Base-by-base conservation (phyloP, 1,140 invertebrate species). In the Eupristina koningsbergeri region DNA sequence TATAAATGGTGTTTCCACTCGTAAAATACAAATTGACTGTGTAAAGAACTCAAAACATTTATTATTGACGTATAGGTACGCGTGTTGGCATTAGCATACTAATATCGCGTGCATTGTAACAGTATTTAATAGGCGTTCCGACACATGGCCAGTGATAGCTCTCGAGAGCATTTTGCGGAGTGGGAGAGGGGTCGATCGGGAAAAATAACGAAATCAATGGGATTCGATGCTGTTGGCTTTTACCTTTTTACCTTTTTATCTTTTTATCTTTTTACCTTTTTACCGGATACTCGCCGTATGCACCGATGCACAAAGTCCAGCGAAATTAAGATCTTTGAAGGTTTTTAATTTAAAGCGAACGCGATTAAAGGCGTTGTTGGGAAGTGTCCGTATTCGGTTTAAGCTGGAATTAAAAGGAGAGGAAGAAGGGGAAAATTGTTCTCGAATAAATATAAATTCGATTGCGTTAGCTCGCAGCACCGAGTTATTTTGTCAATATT, bases 21-120 rank as follows among this genome's bases (percentile, higher is more conserved):
- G 76, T 84, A 79, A 84, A 79, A 80, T 78, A 83, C 75, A 83
- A 83, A 83, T 83, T 83, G 75, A 78, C 75, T 73, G 63, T 73
- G 75, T 83, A 45, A 73, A 83, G 75, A 83, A 83, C 47, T 61
- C 34, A 61, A 78, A 71, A 45, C 74, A 73, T 78, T 83, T 83
- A 73, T 83, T 83, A 77, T 77, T 34, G 41, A 26, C n/a, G 45
- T 41, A 26, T 71, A 71, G 1, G 63, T 41, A 22, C 22, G 22
- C 29, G 39, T 34, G 50, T 61, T 75, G 29, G 53, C 63, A 83
- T 78, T 83, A 83, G 75, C 75, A 79, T 79, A 79, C 75, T 78
- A 83, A 83, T 83, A 73, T 77, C 47, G 81, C 81, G 74, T 41
- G 81, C 74, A 83, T 69, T 77, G 50, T 79, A 79, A 63, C 67